phyloP scores from a whole-genome alignment of 2,113 vertebrate species.

The Nesogale talazaci region DNA sequence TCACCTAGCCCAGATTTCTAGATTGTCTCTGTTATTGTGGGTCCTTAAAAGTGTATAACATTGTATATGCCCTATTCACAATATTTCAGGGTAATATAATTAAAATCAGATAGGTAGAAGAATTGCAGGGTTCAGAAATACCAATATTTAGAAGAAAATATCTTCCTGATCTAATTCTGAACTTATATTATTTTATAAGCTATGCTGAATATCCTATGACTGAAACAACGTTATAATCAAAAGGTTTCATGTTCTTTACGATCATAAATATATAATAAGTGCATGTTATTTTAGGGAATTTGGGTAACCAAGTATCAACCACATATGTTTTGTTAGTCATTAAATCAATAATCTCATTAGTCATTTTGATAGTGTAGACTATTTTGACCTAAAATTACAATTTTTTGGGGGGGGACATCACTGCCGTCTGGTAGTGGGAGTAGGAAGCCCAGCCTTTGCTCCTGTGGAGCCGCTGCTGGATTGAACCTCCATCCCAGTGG shows the following conservation, averaged over 20 bases:
- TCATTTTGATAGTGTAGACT: background rate
- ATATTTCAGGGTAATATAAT: background rate
- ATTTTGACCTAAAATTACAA: background rate
- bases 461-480: no score
- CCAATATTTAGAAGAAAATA: constrained; percentile 32
- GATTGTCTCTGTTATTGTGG: constrained; percentile 11
- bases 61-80: background rate
- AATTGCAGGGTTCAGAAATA: constrained; percentile 20
- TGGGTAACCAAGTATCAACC: background rate
- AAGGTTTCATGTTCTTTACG: background rate
- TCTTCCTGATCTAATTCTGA: constrained; percentile 36
- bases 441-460: no score
- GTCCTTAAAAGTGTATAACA: background rate
- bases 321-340: background rate
- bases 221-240: background rate
- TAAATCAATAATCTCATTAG: background rate
- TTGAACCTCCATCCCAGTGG: no score
- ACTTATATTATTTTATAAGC: constrained; percentile 35
- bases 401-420: no score
- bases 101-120: constrained; percentile 14
- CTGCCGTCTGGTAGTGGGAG: no score
- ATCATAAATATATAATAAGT: background rate
- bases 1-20: constrained; percentile 30
- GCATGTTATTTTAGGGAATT: background rate
- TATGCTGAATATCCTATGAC: background rate